Base-by-base conservation (phyloP, 2,888 invertebrate species). In the Lampropteryx suffumata region DNA sequence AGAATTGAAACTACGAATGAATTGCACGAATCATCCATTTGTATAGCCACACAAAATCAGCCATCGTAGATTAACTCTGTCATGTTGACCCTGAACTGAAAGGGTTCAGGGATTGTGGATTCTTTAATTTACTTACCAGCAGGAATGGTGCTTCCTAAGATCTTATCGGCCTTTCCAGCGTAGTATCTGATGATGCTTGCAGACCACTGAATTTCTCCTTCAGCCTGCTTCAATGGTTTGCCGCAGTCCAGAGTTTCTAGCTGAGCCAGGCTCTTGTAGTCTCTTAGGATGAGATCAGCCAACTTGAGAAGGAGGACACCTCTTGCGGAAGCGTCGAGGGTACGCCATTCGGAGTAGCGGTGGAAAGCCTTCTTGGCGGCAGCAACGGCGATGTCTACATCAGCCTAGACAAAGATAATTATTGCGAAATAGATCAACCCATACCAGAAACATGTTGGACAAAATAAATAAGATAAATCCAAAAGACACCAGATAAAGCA, bases 221-320 rank as follows among this genome's bases (percentile, higher is more conserved):
- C 84, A 0, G 96, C 92, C 64, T 92, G 88, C 12, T 92, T 84
- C 67, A 94, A 97, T 0, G 98, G 97, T 76, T 98, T 98, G 11
- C 98, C 98, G 81, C 96, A 96, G 81, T 99, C 98, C 58, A 98
- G 76, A 0, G 98, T 97, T 85, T 99, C 98, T 67, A 99, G 90
- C 63, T 96, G 94, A 4, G 95, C 94, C 50, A 97, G 72, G 59
- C 94, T 92, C 9, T 92, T 86, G 51, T 84, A 84, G 68, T 98
- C 96, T 41, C 95, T 91, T 55, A 94, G 92, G 58, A 98, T 87
- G 1, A 97, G 91, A 69, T 95, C 94, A 11, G 96, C 95, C 57
- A 97, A 83, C 83, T 94, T 85, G 10, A 76, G 82, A 36, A 98
- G 92, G 2, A 98, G 91, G 32, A 82, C 84, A 2, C 96, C 97